Conservation (phyloP, 2,113 vertebrate genomes). For the Peromyscus leucopus region DNA sequence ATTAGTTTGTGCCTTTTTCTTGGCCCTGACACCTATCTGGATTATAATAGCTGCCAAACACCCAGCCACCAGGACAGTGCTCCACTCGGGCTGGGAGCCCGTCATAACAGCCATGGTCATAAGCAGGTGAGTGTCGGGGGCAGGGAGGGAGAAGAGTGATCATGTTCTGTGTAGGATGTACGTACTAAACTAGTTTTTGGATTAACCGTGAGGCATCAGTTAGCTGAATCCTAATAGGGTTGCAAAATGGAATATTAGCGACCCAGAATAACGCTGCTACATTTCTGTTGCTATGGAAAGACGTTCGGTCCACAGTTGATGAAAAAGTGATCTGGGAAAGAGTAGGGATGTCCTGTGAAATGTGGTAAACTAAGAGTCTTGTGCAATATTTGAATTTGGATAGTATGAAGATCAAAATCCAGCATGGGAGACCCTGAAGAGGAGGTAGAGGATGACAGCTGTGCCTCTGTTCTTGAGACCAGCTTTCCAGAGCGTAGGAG, state of each 20-base stretch:
- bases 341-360: background rate
- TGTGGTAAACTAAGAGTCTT: background rate
- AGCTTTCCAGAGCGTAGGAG: background rate
- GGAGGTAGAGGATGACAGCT: background rate
- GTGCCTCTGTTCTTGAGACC: background rate
- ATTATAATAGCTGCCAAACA: conserved; percentile 97
- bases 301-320: background rate
- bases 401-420: background rate
- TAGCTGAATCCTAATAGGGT: background rate
- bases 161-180: background rate
- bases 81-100: conserved; percentile 98
- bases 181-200: background rate
- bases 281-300: background rate
- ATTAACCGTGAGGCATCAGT: background rate
- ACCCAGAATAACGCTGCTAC: background rate
- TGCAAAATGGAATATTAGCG: background rate
- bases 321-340: background rate
- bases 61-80: conserved; percentile 96
- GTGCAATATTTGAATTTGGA: background rate
- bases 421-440: background rate
- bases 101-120: conserved; percentile 99
- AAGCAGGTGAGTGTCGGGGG: conserved; percentile 91
- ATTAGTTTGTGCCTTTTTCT: conserved; percentile 96
- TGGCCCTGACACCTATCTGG: conserved; percentile 97
- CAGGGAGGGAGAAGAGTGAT: fast-evolving